phyloP scores from a whole-genome alignment of 1,140 invertebrate genomes.

The roundworm (Caenorhabditis elegans) region DNA sequence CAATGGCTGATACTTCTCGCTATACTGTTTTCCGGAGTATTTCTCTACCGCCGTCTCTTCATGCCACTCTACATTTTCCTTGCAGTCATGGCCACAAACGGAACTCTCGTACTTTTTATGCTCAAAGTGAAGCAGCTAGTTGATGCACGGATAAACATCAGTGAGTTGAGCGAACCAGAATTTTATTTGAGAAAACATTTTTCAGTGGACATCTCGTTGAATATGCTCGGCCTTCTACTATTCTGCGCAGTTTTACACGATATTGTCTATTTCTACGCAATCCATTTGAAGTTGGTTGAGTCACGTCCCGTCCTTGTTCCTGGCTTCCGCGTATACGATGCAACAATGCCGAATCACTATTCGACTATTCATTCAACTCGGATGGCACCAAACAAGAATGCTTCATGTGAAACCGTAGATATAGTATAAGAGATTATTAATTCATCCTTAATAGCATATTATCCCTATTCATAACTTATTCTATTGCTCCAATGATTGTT shows the following conservation, averaged over 20 bases:
- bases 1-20: neutral
- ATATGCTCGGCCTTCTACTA: neutral
- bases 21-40: neutral
- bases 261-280: neutral
- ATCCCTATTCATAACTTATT: neutral
- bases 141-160: neutral
- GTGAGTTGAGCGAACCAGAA: neutral
- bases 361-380: neutral
- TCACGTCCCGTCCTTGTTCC: neutral
- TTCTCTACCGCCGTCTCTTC: neutral
- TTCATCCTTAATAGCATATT: neutral
- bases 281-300: neutral
- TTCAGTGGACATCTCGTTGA: constrained; percentile 10
- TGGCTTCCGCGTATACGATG: no score
- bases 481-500: neutral
- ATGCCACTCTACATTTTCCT: constrained; percentile 3
- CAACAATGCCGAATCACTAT: neutral
- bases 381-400: neutral
- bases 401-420: neutral
- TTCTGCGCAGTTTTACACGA: neutral
- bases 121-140: neutral
- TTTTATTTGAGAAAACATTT: neutral
- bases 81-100: neutral
- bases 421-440: neutral
- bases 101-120: neutral